These are phyloP conservation scores for Himantopus leucocephalus DNA, from an alignment of 2,113 vertebrate species.

Conservation along the genomic window DNA sequence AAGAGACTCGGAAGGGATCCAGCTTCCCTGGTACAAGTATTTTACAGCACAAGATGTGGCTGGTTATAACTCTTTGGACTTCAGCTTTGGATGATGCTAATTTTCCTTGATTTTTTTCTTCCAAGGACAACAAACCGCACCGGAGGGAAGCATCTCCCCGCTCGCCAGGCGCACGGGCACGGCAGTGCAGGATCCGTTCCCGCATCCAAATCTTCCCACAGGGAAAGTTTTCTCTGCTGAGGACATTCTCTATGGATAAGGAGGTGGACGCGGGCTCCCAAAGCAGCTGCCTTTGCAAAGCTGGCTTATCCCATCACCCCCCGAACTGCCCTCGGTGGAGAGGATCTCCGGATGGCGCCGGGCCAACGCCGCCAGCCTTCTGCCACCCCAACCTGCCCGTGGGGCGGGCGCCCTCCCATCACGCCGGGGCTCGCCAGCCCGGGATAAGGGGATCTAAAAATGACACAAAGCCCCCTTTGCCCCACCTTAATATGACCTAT, in stretches of 20 bases:
- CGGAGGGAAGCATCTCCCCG: background rate
- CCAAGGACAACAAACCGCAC: background rate
- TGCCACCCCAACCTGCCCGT: slow-evolving; percentile 11
- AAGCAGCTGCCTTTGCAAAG: slow-evolving; percentile 55
- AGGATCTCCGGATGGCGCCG: background rate
- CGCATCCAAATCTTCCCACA: background rate
- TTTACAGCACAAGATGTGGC: background rate
- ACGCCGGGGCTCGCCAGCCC: background rate
- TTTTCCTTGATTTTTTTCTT: background rate
- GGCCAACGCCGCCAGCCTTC: slow-evolving; percentile 3
- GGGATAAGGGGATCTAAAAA: slow-evolving; percentile 64
- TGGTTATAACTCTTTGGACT: background rate
- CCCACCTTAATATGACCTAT: slow-evolving; percentile 41
- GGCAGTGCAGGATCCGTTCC: background rate
- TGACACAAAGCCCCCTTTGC: slow-evolving; percentile 57
- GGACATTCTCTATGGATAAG: background rate
- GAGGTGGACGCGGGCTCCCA: background rate
- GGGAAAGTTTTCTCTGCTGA: slow-evolving; percentile 20
- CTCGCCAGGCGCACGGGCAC: accelerated
- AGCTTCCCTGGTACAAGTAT: background rate
- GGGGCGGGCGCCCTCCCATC: background rate
- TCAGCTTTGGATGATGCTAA: background rate
- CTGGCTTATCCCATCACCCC: slow-evolving; percentile 50
- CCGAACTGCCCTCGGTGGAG: background rate
- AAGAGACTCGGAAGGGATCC: background rate